A percentile compares a stretch with the other conserved stretches of the same genome.
Evolutionary conservation across 1,140 invertebrate species (phyloP).

Genomic region (Drosophila persimilis): DNA sequence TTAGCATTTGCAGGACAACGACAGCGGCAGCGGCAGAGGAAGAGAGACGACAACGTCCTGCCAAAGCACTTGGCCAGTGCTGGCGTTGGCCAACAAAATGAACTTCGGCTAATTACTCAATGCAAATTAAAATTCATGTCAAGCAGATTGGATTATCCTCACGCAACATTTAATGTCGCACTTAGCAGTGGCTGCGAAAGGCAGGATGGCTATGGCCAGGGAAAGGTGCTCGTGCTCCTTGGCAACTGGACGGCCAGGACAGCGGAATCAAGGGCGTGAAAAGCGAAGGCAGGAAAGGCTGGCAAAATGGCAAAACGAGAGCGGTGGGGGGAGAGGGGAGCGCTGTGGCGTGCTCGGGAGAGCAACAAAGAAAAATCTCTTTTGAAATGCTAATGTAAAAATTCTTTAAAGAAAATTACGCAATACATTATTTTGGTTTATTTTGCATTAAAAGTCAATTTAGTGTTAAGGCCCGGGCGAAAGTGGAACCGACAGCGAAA

Average conservation of each 20-base stretch:
- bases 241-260: conserved; percentile 10
- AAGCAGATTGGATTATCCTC: conserved; percentile 81
- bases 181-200: conserved; percentile 45
- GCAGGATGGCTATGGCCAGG: conserved; percentile 17
- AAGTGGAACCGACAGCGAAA: conserved; percentile 13
- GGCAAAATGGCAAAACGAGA: conserved; percentile 9
- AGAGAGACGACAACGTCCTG: conserved; percentile 23
- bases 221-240: conserved; percentile 37
- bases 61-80: background rate
- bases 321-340: no score
- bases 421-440: conserved; percentile 82
- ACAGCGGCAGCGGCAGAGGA: background rate
- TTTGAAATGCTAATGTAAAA: conserved; percentile 81
- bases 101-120: conserved; percentile 80
- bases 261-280: conserved; percentile 56
- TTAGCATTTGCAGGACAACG: conserved; percentile 66
- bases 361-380: conserved; percentile 71
- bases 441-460: conserved; percentile 82
- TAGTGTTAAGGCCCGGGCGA: conserved; percentile 68
- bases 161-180: conserved; percentile 81
- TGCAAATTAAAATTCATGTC: conserved; percentile 81
- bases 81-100: conserved; percentile 61
- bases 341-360: conserved; percentile 32
- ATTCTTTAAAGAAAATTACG: conserved; percentile 82
- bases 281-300: conserved; percentile 24